Evolutionary conservation across 2,797 vertebrate genomes (phyloP).

Genomic region (Diglossa cyanea): DNA sequence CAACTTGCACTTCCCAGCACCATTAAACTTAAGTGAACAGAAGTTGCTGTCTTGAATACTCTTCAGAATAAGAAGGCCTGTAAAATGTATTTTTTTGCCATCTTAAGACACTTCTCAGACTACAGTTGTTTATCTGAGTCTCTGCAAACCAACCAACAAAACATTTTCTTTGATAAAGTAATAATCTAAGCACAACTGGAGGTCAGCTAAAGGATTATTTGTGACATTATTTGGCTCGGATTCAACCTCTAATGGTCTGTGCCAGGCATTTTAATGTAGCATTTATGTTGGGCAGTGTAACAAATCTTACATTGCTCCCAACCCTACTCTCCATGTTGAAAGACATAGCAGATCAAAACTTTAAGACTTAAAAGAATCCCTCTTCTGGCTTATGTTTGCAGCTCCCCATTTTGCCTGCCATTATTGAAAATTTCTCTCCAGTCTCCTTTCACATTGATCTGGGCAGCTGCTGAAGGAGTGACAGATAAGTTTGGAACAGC

Average conservation of each 20-base stretch:
- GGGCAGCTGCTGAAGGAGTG: background rate
- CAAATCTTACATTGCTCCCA: background rate
- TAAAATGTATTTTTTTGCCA: background rate
- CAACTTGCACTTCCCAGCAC: background rate
- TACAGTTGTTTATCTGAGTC: background rate
- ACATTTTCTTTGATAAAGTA: background rate
- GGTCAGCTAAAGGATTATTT: background rate
- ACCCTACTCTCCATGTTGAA: background rate
- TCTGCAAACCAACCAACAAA: background rate
- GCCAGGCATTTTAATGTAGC: background rate
- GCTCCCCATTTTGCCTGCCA: background rate
- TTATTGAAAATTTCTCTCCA: background rate
- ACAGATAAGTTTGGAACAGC: background rate
- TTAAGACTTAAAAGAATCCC: background rate
- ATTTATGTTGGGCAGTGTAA: background rate
- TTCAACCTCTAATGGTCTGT: background rate
- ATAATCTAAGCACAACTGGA: background rate
- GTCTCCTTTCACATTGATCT: conserved; percentile 3
- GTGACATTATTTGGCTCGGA: background rate
- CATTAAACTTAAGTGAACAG: background rate
- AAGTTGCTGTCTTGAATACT: background rate
- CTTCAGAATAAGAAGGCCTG: background rate
- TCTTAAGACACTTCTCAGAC: background rate
- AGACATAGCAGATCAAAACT: background rate
- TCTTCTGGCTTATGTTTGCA: background rate